phyloP scores from a whole-genome alignment of 2,113 vertebrate species.

The Halcyon malimbica region DNA sequence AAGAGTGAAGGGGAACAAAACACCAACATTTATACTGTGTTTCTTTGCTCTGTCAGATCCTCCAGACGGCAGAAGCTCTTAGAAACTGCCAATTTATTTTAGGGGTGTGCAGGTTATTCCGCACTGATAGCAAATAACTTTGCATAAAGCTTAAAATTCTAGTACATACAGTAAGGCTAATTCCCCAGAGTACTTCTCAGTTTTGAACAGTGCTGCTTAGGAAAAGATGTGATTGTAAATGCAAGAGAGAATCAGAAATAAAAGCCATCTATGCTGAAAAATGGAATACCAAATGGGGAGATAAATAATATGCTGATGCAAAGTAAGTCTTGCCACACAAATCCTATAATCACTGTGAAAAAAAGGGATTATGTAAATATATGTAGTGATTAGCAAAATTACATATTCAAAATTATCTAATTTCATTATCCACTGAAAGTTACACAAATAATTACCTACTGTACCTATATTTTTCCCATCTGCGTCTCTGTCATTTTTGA shows the following conservation, averaged over 20 bases:
- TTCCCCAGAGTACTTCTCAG: constrained; percentile 40
- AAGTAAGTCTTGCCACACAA: constrained; percentile 50
- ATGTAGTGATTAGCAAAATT: constrained; percentile 51
- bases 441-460: constrained; percentile 29
- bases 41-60: constrained; percentile 34
- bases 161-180: not conserved
- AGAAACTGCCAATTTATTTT: constrained; percentile 34
- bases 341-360: constrained; percentile 54
- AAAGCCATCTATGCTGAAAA: constrained; percentile 15
- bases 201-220: constrained; percentile 46
- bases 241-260: constrained; percentile 51
- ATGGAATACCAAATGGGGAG: constrained; percentile 47
- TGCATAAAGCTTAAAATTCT: constrained; percentile 55
- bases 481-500: not conserved
- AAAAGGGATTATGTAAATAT: constrained; percentile 63
- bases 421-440: constrained; percentile 38
- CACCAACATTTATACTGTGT: not conserved
- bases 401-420: constrained; percentile 55
- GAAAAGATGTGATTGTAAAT: constrained; percentile 41
- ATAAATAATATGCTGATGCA: constrained; percentile 58
- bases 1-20: not conserved
- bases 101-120: not conserved
- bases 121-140: constrained; percentile 57
- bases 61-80: not conserved
- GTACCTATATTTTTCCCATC: not conserved